These are phyloP conservation scores for Osmerus mordax DNA, from an alignment of 2,113 vertebrate species.

Conservation along the genomic window DNA sequence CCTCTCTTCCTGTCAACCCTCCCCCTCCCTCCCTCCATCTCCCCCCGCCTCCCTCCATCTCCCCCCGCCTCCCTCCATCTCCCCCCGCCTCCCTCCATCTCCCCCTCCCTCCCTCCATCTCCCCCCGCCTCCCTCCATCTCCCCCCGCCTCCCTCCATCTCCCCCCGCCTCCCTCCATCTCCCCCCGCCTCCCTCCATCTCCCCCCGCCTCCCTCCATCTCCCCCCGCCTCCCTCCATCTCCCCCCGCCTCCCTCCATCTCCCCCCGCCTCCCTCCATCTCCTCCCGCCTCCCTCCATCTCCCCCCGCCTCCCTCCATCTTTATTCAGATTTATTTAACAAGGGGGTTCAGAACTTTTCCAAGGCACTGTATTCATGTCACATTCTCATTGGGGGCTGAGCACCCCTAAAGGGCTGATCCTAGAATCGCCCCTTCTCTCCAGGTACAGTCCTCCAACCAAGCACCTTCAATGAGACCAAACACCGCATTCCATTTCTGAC, in stretches of 20 bases:
- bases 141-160: background rate
- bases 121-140: background rate
- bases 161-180: slow-evolving; percentile 16
- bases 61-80: background rate
- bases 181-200: slow-evolving; percentile 4
- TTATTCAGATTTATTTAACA: no score
- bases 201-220: background rate
- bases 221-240: slow-evolving; percentile 3
- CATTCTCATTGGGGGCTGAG: no score
- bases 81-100: slow-evolving; percentile 3
- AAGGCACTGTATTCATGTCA: no score
- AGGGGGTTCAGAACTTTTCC: no score
- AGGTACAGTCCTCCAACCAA: no score
- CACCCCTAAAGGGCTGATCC: no score
- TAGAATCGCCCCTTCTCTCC: no score
- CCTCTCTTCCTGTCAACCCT: slow-evolving; percentile 20
- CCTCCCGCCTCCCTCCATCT: no score
- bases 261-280: background rate
- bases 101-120: background rate
- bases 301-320: no score
- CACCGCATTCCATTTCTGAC: no score
- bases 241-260: background rate
- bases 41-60: slow-evolving; percentile 4
- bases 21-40: slow-evolving; percentile 14
- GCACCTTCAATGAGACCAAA: no score